phyloP scores from a whole-genome alignment of 2,888 invertebrate genomes.

The Lasioglossum marginatum region DNA sequence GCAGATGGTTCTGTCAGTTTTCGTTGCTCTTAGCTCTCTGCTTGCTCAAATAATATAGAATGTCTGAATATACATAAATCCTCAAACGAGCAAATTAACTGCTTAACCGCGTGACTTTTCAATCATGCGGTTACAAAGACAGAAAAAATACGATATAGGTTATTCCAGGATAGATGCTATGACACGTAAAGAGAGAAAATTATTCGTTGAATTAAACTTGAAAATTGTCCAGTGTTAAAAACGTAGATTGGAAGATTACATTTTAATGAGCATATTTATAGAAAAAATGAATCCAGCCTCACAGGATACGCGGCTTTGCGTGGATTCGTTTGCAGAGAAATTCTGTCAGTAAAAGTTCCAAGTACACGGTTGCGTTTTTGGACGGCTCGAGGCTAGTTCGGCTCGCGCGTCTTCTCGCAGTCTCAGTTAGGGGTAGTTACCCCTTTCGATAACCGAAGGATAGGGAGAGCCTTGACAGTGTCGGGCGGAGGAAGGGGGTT shows the following conservation, averaged over 20 bases:
- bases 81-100: neutral
- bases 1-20: neutral
- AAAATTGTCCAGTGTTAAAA: too few species aligned
- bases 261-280: neutral
- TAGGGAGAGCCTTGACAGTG: neutral
- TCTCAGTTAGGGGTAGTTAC: conserved; percentile 5
- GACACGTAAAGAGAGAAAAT: neutral
- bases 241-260: too few species aligned
- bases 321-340: neutral
- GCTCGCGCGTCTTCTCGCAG: neutral
- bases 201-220: neutral
- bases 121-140: neutral
- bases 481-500: neutral
- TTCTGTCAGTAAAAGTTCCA: neutral
- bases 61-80: neutral
- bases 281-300: neutral
- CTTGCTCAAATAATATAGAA: neutral
- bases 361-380: neutral
- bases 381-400: neutral
- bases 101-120: neutral
- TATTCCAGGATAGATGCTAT: too few species aligned
- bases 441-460: neutral
- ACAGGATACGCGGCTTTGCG: too few species aligned
- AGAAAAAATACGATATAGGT: neutral
- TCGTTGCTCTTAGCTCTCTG: neutral